Percentiles rank a stretch among this genome's conserved stretches.
phyloP scores from a whole-genome alignment of 2,797 vertebrate genomes.

The Schizopygopsis pylzovi region DNA sequence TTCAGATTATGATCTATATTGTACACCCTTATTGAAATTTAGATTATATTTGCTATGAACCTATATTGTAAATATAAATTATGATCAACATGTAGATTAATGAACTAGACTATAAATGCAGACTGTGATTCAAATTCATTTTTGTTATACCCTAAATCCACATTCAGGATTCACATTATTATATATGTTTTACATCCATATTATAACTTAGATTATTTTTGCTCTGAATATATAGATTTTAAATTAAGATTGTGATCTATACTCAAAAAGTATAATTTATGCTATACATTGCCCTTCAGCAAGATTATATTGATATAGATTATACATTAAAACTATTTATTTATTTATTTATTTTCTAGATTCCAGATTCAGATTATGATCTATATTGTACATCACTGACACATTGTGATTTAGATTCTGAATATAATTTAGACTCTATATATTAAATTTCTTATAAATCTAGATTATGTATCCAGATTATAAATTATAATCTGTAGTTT shows the following conservation, averaged over 20 bases:
- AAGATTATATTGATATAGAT: background rate
- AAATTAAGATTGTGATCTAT: background rate
- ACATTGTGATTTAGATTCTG: background rate
- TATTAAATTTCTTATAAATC: background rate
- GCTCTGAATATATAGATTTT: background rate
- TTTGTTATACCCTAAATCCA: background rate
- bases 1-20: background rate
- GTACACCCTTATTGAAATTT: background rate
- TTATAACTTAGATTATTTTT: too few relatives aligned
- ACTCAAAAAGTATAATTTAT: too few relatives aligned
- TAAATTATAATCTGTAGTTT: background rate
- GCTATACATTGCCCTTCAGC: background rate
- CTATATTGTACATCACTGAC: background rate
- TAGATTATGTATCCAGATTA: background rate
- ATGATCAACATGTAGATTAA: background rate
- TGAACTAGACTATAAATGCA: background rate
- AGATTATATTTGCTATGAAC: too few relatives aligned
- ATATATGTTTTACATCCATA: background rate
- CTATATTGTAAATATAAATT: background rate
- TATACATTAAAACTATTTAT: background rate
- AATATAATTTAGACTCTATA: background rate
- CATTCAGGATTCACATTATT: background rate
- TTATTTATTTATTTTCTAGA: background rate
- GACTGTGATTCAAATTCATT: background rate
- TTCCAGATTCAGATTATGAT: background rate